A percentile compares a stretch with the other conserved stretches of the same genome.
Evolutionary conservation across 2,888 invertebrate genomes (phyloP).

Genomic region (Latrodectus hesperus): DNA sequence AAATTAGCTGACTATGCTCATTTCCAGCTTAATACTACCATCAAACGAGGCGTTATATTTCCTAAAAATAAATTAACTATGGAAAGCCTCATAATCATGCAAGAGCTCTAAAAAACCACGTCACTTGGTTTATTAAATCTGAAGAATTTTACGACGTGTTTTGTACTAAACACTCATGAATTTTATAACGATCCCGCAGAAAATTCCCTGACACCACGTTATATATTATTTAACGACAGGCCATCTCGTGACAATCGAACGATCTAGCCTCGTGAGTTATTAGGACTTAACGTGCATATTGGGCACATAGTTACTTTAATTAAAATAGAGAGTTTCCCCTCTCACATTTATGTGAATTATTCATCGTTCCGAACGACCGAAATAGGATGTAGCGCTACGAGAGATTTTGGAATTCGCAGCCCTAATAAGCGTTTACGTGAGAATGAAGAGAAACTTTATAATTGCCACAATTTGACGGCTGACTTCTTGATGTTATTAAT

Average conservation of each 20-base stretch:
- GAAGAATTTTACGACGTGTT: background rate
- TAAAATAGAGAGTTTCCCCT: background rate
- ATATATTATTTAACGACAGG: background rate
- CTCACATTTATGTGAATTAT: conserved; percentile 7
- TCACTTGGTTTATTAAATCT: background rate
- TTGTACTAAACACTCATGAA: background rate
- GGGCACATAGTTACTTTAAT: conserved; percentile 3
- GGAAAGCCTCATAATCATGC: too few species aligned
- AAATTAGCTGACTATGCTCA: too few species aligned
- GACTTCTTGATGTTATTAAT: too few species aligned
- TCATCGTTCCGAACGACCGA: background rate
- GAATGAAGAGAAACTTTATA: background rate
- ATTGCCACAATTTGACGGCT: background rate
- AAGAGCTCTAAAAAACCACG: too few species aligned
- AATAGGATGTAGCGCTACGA: background rate
- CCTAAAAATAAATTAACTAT: too few species aligned
- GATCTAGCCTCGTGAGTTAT: background rate
- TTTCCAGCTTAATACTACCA: too few species aligned
- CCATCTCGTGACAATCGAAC: background rate
- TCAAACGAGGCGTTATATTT: too few species aligned
- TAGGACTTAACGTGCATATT: background rate
- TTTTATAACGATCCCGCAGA: background rate
- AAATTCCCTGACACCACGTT: background rate
- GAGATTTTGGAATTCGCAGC: background rate
- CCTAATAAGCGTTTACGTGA: background rate